Conservation (phyloP, 2,113 vertebrate species). For the Pedionomus torquatus region DNA sequence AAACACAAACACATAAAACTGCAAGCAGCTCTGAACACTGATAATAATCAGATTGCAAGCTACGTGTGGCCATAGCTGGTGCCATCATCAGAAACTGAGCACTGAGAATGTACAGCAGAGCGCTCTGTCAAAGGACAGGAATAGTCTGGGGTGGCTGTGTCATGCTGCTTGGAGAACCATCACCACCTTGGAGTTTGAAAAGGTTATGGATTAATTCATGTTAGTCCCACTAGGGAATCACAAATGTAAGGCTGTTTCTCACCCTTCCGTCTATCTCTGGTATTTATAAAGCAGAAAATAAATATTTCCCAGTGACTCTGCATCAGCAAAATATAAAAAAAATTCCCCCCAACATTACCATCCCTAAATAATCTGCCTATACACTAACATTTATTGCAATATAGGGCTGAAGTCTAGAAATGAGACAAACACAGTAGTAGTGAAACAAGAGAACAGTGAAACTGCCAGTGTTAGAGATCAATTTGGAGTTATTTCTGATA, state of each 20-base stretch:
- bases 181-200: background rate
- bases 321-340: background rate
- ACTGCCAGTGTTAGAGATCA: background rate
- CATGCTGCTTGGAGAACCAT: background rate
- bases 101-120: background rate
- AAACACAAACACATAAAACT: background rate
- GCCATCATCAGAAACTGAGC: background rate
- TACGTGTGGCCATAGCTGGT: accelerated
- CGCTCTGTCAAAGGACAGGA: accelerated
- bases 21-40: background rate
- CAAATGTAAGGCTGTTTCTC: background rate
- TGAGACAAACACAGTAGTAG: background rate
- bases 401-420: background rate
- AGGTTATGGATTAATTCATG: background rate
- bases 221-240: background rate
- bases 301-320: background rate
- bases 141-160: accelerated
- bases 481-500: background rate
- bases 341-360: background rate
- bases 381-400: background rate
- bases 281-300: background rate
- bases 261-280: background rate
- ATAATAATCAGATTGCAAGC: background rate
- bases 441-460: background rate
- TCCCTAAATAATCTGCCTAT: background rate